Conservation (phyloP, 2,113 vertebrate species). For the Zonotrichia leucophrys region DNA sequence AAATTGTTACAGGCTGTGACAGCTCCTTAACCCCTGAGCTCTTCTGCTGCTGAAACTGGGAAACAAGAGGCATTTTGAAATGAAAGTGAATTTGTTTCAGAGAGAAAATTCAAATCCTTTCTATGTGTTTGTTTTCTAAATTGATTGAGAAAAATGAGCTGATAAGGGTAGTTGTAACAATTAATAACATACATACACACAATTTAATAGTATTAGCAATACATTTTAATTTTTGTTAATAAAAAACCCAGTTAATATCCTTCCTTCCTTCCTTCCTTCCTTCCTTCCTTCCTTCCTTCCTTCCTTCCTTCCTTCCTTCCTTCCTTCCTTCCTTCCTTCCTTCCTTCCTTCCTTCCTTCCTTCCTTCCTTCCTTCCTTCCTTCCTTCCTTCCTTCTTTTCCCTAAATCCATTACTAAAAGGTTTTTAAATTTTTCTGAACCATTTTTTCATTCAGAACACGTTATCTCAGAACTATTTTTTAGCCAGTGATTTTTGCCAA, state of each 20-base stretch:
- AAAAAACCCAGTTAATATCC: background rate
- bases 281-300: background rate
- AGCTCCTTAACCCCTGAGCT: conserved; percentile 43
- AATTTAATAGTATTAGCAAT: background rate
- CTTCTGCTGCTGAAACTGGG: background rate
- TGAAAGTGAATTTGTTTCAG: background rate
- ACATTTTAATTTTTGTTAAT: background rate
- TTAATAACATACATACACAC: background rate
- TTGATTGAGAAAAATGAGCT: background rate
- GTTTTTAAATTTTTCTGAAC: background rate
- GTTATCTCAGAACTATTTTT: background rate
- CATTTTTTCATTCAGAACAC: background rate
- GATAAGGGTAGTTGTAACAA: background rate
- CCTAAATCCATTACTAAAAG: background rate
- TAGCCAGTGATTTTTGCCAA: background rate
- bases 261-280: background rate
- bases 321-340: too few species aligned
- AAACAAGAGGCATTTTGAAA: background rate
- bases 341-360: too few species aligned
- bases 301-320: too few species aligned
- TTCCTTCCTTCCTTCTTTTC: background rate
- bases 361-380: too few species aligned
- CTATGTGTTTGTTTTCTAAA: background rate
- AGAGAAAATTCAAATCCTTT: background rate
- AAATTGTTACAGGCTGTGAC: conserved; percentile 34